Percentiles rank a stretch among this genome's conserved stretches.
Evolutionary conservation across 1,140 invertebrate species (phyloP).

Genomic region (Mycetomoellerius zeteki): DNA sequence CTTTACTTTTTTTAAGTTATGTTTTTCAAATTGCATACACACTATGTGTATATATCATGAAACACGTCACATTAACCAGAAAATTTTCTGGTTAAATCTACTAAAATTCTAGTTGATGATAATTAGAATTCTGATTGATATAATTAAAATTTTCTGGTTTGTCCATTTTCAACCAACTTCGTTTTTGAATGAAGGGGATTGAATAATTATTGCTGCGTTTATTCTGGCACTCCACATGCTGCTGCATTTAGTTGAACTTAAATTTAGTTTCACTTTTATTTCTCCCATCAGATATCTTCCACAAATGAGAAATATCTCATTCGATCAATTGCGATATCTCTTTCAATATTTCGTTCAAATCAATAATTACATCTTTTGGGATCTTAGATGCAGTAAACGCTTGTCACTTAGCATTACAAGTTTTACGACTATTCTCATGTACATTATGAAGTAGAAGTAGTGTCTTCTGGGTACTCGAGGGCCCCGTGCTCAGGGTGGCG

Average conservation of each 20-base stretch:
- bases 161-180: too few relatives aligned
- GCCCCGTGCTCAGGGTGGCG: conserved; percentile 83
- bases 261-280: conserved; percentile 26
- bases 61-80: not conserved
- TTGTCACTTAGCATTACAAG: conserved; percentile 29
- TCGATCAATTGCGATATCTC: conserved; percentile 10
- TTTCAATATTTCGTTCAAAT: conserved; percentile 1
- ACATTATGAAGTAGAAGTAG: conserved; percentile 78
- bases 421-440: conserved; percentile 53
- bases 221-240: conserved; percentile 4
- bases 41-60: conserved; percentile 6
- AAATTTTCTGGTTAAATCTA: too few relatives aligned
- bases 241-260: conserved; percentile 46
- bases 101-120: too few relatives aligned
- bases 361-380: not conserved
- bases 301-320: conserved; percentile 30
- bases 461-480: conserved; percentile 86
- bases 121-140: too few relatives aligned
- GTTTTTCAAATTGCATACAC: conserved; percentile 17
- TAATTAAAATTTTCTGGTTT: too few relatives aligned
- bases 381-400: conserved; percentile 40
- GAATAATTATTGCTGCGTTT: conserved; percentile 38
- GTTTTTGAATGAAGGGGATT: not conserved
- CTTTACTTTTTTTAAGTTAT: conserved; percentile 1
- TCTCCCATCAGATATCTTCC: not conserved